Evolutionary conservation across 2,113 vertebrate genomes (phyloP), one percentile per base, ranked within the genome.

Genomic region (Triplophysa rosa): DNA sequence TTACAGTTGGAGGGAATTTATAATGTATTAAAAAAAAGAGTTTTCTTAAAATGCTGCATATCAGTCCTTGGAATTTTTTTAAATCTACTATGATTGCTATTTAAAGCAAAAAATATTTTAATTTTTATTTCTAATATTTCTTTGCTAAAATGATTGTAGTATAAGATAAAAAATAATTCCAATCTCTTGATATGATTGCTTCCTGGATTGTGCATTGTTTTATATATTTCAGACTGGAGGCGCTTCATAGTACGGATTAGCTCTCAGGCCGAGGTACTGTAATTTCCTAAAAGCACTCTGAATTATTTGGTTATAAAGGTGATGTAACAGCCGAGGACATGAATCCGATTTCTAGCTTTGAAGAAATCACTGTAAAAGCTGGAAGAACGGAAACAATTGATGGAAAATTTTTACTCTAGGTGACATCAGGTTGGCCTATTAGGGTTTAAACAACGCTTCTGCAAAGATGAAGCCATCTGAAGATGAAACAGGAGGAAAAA

Each of bases 391-490:
- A 74, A 67, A 77, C 59, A 64, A 88, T 88, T 89, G 82, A 84
- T 61, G 62, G 29, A 63, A 79, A 74, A 72, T 19, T 42, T 77
- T 73, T 77, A 52, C 49, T 71, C 91, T 78, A 85, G 85, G 89
- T 91, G 89, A 87, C 90, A 87, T 88, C 78, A 90, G 87, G 83
- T 88, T 65, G 84, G 87, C 88, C 90, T 92, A 86, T 83, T 77
- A 91, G 89, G 89, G 93, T 91, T 92, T 91, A 92, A 87, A 89
- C 63, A 78, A 84, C 90, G 82, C 89, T 91, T 88, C 93, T 88
- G 88, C 83, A 87, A 87, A 90, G 91, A 92, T 89, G 86, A 91
- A 93, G 86, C 84, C 69, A 75, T 82, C 61, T 70, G 59, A 80
- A 87, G 85, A 77, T 45, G 29, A 82, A 77, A 37, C 33, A 37